A percentile compares a stretch with the other conserved stretches of the same genome.
Conservation (phyloP, 2,797 vertebrate species). For the Pangasius djambal region DNA sequence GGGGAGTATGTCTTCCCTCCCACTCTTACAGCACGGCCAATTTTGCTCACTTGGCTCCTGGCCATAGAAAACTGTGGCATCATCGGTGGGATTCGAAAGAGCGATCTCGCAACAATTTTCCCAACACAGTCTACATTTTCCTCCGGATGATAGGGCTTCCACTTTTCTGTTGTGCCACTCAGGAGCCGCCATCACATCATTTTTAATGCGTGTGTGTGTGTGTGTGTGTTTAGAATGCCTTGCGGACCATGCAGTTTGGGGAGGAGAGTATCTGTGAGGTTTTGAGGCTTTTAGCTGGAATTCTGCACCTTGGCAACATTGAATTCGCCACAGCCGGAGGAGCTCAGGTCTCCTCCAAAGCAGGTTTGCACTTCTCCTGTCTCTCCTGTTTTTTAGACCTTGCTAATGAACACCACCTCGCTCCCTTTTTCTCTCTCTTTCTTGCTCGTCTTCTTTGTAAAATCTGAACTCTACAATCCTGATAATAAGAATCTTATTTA, state of each 20-base stretch:
- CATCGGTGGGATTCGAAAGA: background rate
- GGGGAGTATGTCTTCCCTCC: background rate
- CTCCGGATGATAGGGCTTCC: background rate
- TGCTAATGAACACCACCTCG: no score
- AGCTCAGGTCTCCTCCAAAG: slow-evolving; percentile 91
- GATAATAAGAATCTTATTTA: background rate
- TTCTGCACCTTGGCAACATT: slow-evolving; percentile 92
- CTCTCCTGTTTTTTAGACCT: background rate
- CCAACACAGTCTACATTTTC: no score
- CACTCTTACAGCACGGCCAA: background rate
- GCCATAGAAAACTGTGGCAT: background rate
- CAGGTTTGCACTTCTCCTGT: slow-evolving; percentile 73
- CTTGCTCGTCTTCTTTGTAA: background rate
- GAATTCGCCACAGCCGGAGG: slow-evolving; percentile 96
- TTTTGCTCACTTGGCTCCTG: background rate
- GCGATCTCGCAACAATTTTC: no score
- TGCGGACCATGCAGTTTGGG: slow-evolving; percentile 93
- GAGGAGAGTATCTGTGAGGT: slow-evolving; percentile 87
- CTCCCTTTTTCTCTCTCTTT: background rate
- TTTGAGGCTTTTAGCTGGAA: slow-evolving; percentile 87
- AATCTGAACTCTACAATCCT: background rate
- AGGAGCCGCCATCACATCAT: background rate
- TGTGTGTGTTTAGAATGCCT: slow-evolving; percentile 78
- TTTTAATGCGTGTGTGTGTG: slow-evolving; percentile 31
- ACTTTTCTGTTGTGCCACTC: background rate